Evolutionary conservation across 2,888 invertebrate genomes (phyloP).

Genomic region (Gymnocheta viridis): DNA sequence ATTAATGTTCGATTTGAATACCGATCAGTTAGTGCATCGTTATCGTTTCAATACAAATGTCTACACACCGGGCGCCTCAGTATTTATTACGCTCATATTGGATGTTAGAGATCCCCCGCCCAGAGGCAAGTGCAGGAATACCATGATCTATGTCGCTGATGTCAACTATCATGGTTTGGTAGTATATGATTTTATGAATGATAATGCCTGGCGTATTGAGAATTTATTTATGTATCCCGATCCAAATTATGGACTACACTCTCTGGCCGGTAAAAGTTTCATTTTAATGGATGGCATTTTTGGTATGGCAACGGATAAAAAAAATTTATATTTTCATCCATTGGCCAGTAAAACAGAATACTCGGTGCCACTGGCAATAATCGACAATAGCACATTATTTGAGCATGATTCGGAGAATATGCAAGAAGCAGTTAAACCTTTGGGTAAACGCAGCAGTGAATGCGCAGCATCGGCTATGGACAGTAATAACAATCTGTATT

Average conservation of each 20-base stretch:
- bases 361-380: slow-evolving; percentile 83
- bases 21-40: slow-evolving; percentile 83
- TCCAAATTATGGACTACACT: slow-evolving; percentile 84
- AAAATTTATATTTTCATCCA: slow-evolving; percentile 85
- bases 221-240: slow-evolving; percentile 85
- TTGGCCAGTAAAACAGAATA: slow-evolving; percentile 85
- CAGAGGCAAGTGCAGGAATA: slow-evolving; percentile 82
- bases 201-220: slow-evolving; percentile 84
- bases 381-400: slow-evolving; percentile 83
- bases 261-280: slow-evolving; percentile 84
- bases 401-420: slow-evolving; percentile 79
- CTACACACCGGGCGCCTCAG: slow-evolving; percentile 75
- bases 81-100: slow-evolving; percentile 81
- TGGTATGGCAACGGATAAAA: slow-evolving; percentile 82
- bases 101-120: slow-evolving; percentile 83
- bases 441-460: slow-evolving; percentile 85
- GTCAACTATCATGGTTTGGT: slow-evolving; percentile 84
- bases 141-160: slow-evolving; percentile 86
- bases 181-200: slow-evolving; percentile 84
- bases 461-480: slow-evolving; percentile 87
- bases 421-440: slow-evolving; percentile 83
- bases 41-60: slow-evolving; percentile 75
- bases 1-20: slow-evolving; percentile 87
- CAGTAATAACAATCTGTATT: slow-evolving; percentile 80
- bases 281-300: slow-evolving; percentile 87